Conservation (phyloP, 2,888 invertebrate genomes). For the Drosophila sordidapex region DNA sequence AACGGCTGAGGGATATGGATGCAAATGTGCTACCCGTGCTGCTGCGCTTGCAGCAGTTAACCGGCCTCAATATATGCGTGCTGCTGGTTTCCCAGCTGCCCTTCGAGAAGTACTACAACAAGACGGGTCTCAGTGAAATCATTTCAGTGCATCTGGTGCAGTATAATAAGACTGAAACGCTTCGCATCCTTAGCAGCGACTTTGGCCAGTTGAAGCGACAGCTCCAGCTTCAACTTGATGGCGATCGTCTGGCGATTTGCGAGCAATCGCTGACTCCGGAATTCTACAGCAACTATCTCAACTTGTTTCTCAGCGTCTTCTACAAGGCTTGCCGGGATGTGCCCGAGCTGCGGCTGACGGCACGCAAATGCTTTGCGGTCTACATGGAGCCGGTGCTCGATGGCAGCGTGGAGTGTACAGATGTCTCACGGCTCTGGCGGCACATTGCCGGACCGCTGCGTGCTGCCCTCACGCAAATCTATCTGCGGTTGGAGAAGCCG, state of each 20-base stretch:
- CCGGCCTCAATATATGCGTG: slow-evolving; percentile 89
- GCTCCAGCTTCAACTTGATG: slow-evolving; percentile 36
- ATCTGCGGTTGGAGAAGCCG: slow-evolving; percentile 87
- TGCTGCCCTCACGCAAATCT: slow-evolving; percentile 90
- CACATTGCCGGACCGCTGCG: slow-evolving; percentile 91
- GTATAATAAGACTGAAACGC: slow-evolving; percentile 90
- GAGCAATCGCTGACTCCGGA: slow-evolving; percentile 81
- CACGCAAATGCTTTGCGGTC: slow-evolving; percentile 90
- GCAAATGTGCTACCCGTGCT: slow-evolving; percentile 90
- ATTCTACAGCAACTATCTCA: slow-evolving; percentile 92
- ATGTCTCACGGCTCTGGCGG: slow-evolving; percentile 91
- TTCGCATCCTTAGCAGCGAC: slow-evolving; percentile 85
- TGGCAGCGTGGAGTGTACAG: slow-evolving; percentile 87
- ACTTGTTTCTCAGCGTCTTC: slow-evolving; percentile 93
- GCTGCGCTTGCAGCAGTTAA: slow-evolving; percentile 90
- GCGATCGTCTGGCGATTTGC: slow-evolving; percentile 43
- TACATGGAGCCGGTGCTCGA: slow-evolving; percentile 92
- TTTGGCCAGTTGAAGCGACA: slow-evolving; percentile 65
- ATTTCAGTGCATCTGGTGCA: slow-evolving; percentile 91
- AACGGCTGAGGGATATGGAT: slow-evolving; percentile 91
- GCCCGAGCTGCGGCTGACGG: slow-evolving; percentile 92
- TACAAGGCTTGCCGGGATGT: slow-evolving; percentile 93
- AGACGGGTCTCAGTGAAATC: slow-evolving; percentile 89
- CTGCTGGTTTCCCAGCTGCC: slow-evolving; percentile 91
- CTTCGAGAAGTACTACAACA: slow-evolving; percentile 92